Evolutionary conservation across 2,797 vertebrate species (phyloP).

Genomic region (Centropyge bicolor): DNA sequence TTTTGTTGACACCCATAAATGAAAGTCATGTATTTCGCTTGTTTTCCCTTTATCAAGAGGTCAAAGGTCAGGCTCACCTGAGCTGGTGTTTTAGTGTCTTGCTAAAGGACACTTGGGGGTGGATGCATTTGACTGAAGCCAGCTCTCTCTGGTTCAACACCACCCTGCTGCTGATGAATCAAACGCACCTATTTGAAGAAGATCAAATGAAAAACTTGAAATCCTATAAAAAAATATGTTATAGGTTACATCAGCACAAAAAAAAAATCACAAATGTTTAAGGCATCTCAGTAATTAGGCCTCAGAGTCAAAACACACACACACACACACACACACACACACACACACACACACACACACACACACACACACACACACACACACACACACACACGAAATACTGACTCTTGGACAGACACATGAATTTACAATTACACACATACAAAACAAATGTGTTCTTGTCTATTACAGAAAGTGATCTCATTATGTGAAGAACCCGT

Average conservation of each 20-base stretch:
- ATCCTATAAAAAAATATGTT: neutral
- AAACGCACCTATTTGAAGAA: neutral
- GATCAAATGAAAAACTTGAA: neutral
- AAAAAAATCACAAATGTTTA: slow-evolving; percentile 45
- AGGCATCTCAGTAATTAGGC: slow-evolving; percentile 63
- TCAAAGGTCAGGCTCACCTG: slow-evolving; percentile 9
- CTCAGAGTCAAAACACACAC: neutral
- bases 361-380: neutral
- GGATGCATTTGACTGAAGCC: neutral
- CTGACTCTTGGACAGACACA: neutral
- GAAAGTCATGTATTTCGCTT: neutral
- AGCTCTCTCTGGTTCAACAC: neutral
- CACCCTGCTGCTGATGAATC: neutral
- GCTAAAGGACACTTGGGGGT: neutral
- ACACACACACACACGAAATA: neutral
- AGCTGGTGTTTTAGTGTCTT: slow-evolving; percentile 18
- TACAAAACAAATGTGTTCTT: neutral
- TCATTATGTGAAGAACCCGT: neutral
- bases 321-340: neutral
- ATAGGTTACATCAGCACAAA: neutral
- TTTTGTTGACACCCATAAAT: neutral
- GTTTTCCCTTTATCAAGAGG: neutral
- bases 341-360: neutral
- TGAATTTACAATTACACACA: neutral
- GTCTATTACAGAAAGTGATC: neutral